phyloP scores from a whole-genome alignment of 1,140 invertebrate species.

The Cotesia glomerata region DNA sequence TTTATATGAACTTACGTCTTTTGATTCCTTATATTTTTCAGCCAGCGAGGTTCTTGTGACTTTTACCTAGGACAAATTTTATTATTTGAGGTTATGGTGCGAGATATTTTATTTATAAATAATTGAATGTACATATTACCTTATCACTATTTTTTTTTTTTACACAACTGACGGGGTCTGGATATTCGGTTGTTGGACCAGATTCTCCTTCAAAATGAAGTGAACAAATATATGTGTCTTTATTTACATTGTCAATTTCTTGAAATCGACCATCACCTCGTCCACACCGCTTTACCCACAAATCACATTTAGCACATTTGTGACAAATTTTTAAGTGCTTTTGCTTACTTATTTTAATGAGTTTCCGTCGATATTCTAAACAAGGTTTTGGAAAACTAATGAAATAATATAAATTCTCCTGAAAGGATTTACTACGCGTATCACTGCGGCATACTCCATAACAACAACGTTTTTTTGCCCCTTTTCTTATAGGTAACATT shows the following conservation, averaged over 20 bases:
- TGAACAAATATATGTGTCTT: slow-evolving; percentile 34
- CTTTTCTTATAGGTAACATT: slow-evolving; percentile 14
- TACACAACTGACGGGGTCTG: too few species aligned
- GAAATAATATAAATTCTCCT: slow-evolving; percentile 14
- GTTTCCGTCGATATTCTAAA: slow-evolving; percentile 13
- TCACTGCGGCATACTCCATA: slow-evolving; percentile 19
- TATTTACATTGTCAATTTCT: slow-evolving; percentile 28
- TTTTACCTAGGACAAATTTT: too few species aligned
- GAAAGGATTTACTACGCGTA: slow-evolving; percentile 9
- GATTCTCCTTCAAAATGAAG: slow-evolving; percentile 28
- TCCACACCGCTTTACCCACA: slow-evolving; percentile 33
- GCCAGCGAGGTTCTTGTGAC: too few species aligned
- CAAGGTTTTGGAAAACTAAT: slow-evolving; percentile 31
- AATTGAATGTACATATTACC: too few species aligned
- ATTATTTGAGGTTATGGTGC: too few species aligned
- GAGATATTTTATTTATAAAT: too few species aligned
- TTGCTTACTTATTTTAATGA: slow-evolving; percentile 9
- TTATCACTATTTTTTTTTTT: too few species aligned
- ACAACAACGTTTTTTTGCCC: slow-evolving; percentile 18
- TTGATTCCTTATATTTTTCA: too few species aligned
- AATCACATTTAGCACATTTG: slow-evolving; percentile 33
- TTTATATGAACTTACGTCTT: too few species aligned
- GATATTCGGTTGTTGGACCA: slow-evolving; percentile 7
- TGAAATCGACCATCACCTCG: slow-evolving; percentile 22
- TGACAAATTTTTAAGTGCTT: slow-evolving; percentile 16